Evolutionary conservation across 2,797 vertebrate genomes (phyloP).

Genomic region (Momotus momota): DNA sequence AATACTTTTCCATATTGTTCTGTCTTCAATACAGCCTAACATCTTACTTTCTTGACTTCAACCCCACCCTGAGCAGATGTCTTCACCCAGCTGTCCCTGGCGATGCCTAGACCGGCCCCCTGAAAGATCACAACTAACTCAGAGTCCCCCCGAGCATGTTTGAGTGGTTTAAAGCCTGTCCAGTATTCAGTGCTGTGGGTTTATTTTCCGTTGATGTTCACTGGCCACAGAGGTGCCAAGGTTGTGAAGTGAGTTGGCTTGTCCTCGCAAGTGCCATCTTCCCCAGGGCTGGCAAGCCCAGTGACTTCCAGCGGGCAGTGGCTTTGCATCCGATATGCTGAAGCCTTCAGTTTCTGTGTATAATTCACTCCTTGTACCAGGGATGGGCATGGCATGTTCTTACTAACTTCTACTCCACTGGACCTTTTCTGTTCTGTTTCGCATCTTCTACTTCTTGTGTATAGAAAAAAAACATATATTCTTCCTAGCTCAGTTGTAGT

Average conservation of each 20-base stretch:
- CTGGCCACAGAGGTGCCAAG: background rate
- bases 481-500: background rate
- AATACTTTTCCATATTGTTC: slow-evolving; percentile 42
- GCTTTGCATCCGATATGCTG: background rate
- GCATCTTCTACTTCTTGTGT: background rate
- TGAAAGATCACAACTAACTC: slow-evolving; percentile 59
- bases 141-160: slow-evolving; percentile 26
- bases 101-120: slow-evolving; percentile 48
- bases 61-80: slow-evolving; percentile 54
- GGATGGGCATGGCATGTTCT: background rate
- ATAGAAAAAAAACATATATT: background rate
- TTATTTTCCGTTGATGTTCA: background rate
- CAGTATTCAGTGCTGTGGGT: background rate
- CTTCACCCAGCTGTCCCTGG: slow-evolving; percentile 44
- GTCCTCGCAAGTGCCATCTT: background rate
- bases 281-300: background rate
- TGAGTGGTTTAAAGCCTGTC: slow-evolving; percentile 7
- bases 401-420: background rate
- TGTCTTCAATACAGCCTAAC: slow-evolving; percentile 67
- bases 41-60: slow-evolving; percentile 70
- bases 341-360: background rate
- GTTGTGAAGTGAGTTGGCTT: background rate
- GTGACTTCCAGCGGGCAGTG: background rate
- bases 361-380: background rate
- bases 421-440: background rate